phyloP scores from a whole-genome alignment of 2,888 invertebrate genomes.

The Drosophila austrosaltans region DNA sequence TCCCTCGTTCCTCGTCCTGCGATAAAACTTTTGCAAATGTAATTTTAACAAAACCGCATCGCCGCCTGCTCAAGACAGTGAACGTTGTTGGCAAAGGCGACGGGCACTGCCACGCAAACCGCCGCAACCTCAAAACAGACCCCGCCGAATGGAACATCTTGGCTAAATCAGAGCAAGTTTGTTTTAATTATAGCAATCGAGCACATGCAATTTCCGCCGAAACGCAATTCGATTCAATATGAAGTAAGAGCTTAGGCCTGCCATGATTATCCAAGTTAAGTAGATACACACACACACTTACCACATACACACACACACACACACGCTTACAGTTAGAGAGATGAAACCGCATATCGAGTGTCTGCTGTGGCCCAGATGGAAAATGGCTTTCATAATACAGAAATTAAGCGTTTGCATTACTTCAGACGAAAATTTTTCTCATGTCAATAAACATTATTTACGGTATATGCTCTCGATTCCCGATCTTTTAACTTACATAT shows the following conservation, averaged over 20 bases:
- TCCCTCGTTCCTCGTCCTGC: slow-evolving; percentile 56
- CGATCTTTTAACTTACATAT: background rate
- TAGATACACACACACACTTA: slow-evolving; percentile 1
- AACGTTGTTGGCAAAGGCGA: slow-evolving; percentile 13
- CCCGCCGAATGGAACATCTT: slow-evolving; percentile 50
- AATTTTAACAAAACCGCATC: slow-evolving; percentile 80
- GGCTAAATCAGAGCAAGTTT: slow-evolving; percentile 70
- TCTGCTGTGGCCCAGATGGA: background rate
- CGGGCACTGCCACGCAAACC: slow-evolving; percentile 27
- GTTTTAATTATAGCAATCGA: slow-evolving; percentile 81
- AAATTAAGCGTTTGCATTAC: slow-evolving; percentile 1
- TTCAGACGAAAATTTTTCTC: background rate
- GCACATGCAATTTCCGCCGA: slow-evolving; percentile 76
- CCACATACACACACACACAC: background rate
- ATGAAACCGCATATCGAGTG: too few species aligned
- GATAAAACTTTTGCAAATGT: slow-evolving; percentile 79
- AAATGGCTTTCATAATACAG: background rate
- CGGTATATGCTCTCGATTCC: background rate
- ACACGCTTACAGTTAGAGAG: background rate
- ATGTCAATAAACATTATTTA: background rate
- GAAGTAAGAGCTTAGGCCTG: background rate
- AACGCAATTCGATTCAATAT: slow-evolving; percentile 45
- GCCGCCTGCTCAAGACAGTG: slow-evolving; percentile 75
- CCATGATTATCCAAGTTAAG: slow-evolving; percentile 10
- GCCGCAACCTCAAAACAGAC: slow-evolving; percentile 21